Base-by-base conservation (phyloP, 37 sponge, comb jelly and placozoan species). In the Lycopodina hypogea region DNA sequence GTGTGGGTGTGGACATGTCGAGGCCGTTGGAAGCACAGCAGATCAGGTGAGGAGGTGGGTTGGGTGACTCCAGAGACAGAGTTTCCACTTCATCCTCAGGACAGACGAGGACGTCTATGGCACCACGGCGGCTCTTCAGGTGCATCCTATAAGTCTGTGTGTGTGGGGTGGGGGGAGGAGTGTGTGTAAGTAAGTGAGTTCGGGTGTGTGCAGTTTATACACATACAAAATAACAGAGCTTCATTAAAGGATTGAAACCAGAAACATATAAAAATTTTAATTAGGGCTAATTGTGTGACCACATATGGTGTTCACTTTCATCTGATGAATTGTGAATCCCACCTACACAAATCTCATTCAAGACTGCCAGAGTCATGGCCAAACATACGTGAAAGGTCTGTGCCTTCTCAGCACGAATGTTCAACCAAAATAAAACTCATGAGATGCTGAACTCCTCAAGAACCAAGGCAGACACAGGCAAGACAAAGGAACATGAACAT, bases 21-120 rank as follows among this genome's bases (percentile, higher is more conserved):
- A 32, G 30, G 12, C 9, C 30, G 28, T 12, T 26, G 12, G 28
- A 6, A 32, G 26, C 35, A 32, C 30, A 9, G 41, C 18, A 9
- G 1, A 42, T 19, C 29, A 39, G 37, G 3, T 11, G 2, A 70
- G 71, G 9, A 4, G 68, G 68, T 41, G 71, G 48, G n/a, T 52
- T 34, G 29, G 34, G 56, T 2, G 57, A 56, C 23, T 56, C 57
- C 18, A 41, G 34, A 76, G 45, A 30, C 57, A 19, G 38, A 36
- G 48, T 42, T 60, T 78, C 53, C 11, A 80, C 79, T 3, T 78
- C 65, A 2, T 78, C 80, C 52, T 88, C 85, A 0, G 91, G 91
- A 53, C 94, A 93, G 39, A 93, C 89, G 28, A 90, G 69, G n/a
- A 90, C 94, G 41, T 93, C 94, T 23, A 93, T 90, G 30, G 91